Percentiles rank a stretch among this genome's conserved stretches.
These are phyloP conservation scores for Zygogramma bicolorata DNA, from an alignment of 2,888 invertebrate genomes.

Conservation along the genomic window DNA sequence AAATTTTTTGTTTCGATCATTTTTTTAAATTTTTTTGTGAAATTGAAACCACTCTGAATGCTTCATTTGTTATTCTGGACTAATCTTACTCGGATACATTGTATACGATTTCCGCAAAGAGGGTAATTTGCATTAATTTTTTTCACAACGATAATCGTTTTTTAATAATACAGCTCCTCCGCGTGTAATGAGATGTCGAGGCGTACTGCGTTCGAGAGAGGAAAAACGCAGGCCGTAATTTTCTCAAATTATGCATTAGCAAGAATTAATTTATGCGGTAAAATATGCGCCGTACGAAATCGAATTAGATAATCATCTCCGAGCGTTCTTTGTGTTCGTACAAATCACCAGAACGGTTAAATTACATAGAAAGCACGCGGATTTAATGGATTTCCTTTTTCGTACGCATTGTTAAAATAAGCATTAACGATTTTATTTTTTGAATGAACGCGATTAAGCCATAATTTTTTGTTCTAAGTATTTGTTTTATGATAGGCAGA, in stretches of 20 bases:
- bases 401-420: too few relatives aligned
- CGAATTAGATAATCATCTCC: background rate
- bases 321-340: constrained; percentile 1
- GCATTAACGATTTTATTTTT: too few relatives aligned
- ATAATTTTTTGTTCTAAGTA: too few relatives aligned
- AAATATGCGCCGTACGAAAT: constrained; percentile 13
- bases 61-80: background rate
- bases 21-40: background rate
- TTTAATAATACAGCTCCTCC: constrained; percentile 10
- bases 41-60: too few relatives aligned
- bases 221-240: constrained; percentile 7
- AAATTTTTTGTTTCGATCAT: too few relatives aligned
- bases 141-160: constrained; percentile 4
- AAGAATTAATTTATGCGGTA: constrained; percentile 7
- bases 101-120: background rate
- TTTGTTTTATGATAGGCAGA: too few relatives aligned
- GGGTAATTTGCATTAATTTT: constrained; percentile 4
- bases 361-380: background rate
- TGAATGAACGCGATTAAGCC: too few relatives aligned
- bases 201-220: background rate
- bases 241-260: background rate
- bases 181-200: constrained; percentile 4
- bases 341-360: background rate
- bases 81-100: background rate
- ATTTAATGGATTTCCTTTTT: background rate